A percentile compares a stretch with the other conserved stretches of the same genome.
Evolutionary conservation across 2,113 vertebrate species (phyloP).

Genomic region (Brevimyrus niger): DNA sequence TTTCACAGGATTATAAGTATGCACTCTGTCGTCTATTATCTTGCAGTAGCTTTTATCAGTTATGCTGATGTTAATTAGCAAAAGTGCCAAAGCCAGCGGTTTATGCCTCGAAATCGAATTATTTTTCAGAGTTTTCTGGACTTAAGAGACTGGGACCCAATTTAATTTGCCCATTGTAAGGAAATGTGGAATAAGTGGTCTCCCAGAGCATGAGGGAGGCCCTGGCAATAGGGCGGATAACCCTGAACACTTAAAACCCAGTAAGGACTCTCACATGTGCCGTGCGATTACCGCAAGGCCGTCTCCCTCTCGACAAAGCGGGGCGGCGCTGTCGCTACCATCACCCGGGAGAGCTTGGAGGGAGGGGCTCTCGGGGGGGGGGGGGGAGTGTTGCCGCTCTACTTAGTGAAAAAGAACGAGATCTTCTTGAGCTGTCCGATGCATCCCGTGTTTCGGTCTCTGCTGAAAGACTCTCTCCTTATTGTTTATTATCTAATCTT

Average conservation of each 20-base stretch:
- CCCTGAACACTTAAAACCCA: background rate
- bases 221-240: background rate
- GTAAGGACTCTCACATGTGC: background rate
- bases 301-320: background rate
- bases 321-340: background rate
- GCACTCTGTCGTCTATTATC: background rate
- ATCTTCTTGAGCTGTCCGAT: background rate
- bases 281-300: background rate
- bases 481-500: slow-evolving; percentile 64
- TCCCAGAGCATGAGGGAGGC: background rate
- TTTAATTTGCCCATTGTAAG: background rate
- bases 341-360: background rate
- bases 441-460: slow-evolving; percentile 45
- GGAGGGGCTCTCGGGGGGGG: background rate
- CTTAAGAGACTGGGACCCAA: background rate
- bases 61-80: background rate
- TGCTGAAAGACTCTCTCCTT: slow-evolving; percentile 51
- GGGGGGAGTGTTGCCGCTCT: background rate
- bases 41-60: background rate
- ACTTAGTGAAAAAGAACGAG: slow-evolving; percentile 2
- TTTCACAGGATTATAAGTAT: background rate
- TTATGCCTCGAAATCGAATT: background rate
- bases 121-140: background rate
- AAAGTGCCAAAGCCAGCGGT: background rate
- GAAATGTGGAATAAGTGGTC: background rate